These are phyloP conservation scores for Capreolus pygargus DNA, from an alignment of 2,113 vertebrate genomes.

Conservation along the genomic window DNA sequence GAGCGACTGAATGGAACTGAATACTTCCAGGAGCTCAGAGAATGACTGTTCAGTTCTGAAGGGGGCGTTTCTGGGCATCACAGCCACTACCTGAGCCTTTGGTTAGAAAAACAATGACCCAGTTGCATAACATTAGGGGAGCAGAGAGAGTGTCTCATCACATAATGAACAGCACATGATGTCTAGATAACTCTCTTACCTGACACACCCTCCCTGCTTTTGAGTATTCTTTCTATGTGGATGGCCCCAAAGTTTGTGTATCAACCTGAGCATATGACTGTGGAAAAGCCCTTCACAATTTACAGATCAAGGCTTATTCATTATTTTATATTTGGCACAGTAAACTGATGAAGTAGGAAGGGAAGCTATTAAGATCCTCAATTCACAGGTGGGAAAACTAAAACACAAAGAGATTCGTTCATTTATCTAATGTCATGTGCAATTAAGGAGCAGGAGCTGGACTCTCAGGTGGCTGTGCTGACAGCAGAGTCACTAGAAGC, in stretches of 20 bases:
- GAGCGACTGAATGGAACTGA: neutral
- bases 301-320: neutral
- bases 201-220: neutral
- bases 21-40: neutral
- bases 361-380: neutral
- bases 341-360: neutral
- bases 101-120: neutral
- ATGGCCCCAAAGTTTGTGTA: neutral
- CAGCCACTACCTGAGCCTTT: neutral
- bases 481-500: neutral
- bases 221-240: neutral
- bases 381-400: neutral
- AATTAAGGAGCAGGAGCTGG: neutral
- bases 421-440: neutral
- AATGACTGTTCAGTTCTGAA: neutral
- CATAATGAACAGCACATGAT: neutral
- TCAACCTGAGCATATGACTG: neutral
- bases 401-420: neutral
- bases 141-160: neutral
- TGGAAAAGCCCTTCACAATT: neutral
- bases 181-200: neutral
- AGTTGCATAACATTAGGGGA: neutral
- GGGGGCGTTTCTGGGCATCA: neutral
- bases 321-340: neutral
- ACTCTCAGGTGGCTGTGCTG: neutral